Evolutionary conservation across 1,140 invertebrate species (phyloP), one percentile per base, ranked within the genome.

Genomic region (Papilio aristodemus): DNA sequence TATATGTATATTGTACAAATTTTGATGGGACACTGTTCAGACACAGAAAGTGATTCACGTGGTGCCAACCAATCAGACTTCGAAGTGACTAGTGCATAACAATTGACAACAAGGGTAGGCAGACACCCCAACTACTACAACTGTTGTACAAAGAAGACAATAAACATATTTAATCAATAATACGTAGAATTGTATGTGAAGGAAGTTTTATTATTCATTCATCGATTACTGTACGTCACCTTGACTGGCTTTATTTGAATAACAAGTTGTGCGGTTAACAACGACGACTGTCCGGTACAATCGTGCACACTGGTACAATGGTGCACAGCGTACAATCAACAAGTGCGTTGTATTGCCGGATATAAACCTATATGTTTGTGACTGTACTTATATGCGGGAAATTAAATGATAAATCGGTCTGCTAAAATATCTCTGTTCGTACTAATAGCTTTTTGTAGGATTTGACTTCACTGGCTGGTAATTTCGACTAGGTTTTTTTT

Each of bases 191-290:
- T 32, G 27, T 32, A 32, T 32, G 27, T 6, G 27, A 54, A 22
- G 19, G 43, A n/a, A 19, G 43, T 46, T 46, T 46, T 54, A 25
- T 19, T 25, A 54, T 54, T 25, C 10, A 54, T 54, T 54, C 38
- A 39, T 39, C 17, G 14, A 50, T 50, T 22, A 22, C 46, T n/a
- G n/a, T n/a, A n/a, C 19, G 19, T 54, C 19, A 22, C 46, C 17
- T 54, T 54, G 46, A 54, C 46, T 54, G 5, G 0, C 4, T 54
- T 2, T 32, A 32, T 39, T 57, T 57, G 17, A 57, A 37, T 50
- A 67, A 38, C 37, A 43, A 37, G 32, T 38, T 46, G 62, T 36
- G 6, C 32, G 13, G 46, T 54, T 54, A 50, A 17, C 14, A 46
- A 19, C 17, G 17, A 7, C 19, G 46, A 54, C 19, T 11, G 46